Conservation (phyloP, 2,113 vertebrate species). For the Copsychus sechellarum region DNA sequence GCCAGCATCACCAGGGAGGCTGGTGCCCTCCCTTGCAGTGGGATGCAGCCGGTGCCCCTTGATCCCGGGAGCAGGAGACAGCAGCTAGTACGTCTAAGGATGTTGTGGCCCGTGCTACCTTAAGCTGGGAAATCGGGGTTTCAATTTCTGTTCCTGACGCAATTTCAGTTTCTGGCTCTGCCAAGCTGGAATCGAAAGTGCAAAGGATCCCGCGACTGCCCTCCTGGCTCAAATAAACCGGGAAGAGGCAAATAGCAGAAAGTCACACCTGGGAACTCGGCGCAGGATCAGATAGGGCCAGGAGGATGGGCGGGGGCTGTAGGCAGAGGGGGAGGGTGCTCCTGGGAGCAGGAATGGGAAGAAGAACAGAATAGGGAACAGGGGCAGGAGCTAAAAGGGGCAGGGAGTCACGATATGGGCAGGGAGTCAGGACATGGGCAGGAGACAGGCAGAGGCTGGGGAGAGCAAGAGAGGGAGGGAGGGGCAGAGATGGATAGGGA, state of each 20-base stretch:
- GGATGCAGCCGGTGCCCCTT: too few relatives aligned
- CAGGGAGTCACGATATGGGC: background rate
- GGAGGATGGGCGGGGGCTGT: background rate
- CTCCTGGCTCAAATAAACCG: background rate
- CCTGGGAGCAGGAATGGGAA: background rate
- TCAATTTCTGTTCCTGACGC: background rate
- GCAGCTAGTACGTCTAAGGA: fast-evolving
- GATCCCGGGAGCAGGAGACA: background rate
- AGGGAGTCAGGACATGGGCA: background rate
- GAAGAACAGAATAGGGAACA: background rate
- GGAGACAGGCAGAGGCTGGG: background rate
- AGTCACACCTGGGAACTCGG: background rate
- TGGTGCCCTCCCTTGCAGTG: background rate
- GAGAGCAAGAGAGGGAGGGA: background rate
- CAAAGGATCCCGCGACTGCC: background rate
- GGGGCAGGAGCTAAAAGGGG: too few relatives aligned
- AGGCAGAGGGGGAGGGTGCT: background rate
- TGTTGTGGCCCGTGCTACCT: background rate
- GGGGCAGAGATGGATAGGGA: too few relatives aligned
- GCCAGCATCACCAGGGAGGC: background rate
- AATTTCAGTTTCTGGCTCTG: background rate
- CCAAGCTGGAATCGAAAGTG: conserved; percentile 13
- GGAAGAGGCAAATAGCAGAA: background rate
- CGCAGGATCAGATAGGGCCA: background rate
- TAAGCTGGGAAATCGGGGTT: background rate